Evolutionary conservation across 2,797 vertebrate species (phyloP).

Genomic region (Epinephelus awoara): DNA sequence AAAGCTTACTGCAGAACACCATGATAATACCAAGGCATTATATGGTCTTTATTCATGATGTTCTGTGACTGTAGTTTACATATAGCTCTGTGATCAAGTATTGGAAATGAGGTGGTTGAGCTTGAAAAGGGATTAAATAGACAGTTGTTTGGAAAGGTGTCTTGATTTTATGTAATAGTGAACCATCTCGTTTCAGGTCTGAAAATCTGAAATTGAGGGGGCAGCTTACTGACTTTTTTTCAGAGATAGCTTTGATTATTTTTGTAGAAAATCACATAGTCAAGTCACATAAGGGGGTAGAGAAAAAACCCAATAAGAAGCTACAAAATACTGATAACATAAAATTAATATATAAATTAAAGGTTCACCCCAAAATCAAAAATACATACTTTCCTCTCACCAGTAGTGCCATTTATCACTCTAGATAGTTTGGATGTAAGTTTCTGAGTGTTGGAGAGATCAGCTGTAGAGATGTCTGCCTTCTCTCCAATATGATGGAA

Average conservation of each 20-base stretch:
- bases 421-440: too few relatives aligned
- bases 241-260: neutral
- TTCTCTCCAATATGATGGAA: too few relatives aligned
- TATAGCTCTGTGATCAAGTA: neutral
- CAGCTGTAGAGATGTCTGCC: too few relatives aligned
- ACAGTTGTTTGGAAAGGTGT: neutral
- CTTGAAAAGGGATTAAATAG: neutral
- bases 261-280: neutral
- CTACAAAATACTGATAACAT: neutral
- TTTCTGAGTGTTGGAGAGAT: too few relatives aligned
- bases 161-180: neutral
- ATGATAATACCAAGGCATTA: neutral
- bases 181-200: neutral
- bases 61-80: neutral
- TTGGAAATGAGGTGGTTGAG: neutral
- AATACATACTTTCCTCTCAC: too few relatives aligned
- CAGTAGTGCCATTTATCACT: too few relatives aligned
- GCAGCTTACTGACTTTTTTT: too few relatives aligned
- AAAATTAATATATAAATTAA: neutral
- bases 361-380: too few relatives aligned
- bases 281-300: too few relatives aligned
- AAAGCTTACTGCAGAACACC: slow-evolving; percentile 51
- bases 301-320: neutral
- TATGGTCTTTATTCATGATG: neutral
- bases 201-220: neutral